These are phyloP conservation scores for Schizothorax lantsangensis DNA, from an alignment of 2,797 vertebrate species.

Conservation along the genomic window DNA sequence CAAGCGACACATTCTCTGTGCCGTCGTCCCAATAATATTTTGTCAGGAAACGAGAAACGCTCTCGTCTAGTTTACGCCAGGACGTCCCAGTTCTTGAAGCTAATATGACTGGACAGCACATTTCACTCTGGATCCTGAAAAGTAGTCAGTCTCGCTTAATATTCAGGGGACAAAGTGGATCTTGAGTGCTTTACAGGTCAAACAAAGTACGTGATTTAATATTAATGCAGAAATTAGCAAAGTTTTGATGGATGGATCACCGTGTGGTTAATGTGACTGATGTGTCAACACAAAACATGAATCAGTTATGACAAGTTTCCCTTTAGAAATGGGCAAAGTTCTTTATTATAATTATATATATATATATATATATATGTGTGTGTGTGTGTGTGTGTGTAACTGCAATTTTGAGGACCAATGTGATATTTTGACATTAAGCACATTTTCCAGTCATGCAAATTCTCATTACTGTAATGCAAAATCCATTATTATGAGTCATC, in stretches of 20 bases:
- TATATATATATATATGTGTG: too few species aligned
- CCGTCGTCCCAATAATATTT: background rate
- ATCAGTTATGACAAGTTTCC: background rate
- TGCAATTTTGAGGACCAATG: background rate
- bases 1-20: background rate
- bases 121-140: slow-evolving; percentile 33
- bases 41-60: slow-evolving; percentile 4
- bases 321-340: background rate
- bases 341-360: background rate
- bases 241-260: background rate
- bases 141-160: background rate
- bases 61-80: background rate
- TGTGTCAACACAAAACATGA: background rate
- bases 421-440: background rate
- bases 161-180: slow-evolving; percentile 35
- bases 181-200: slow-evolving; percentile 24
- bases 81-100: background rate
- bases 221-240: background rate
- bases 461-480: background rate
- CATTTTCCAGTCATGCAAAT: background rate
- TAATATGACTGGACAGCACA: slow-evolving; percentile 26
- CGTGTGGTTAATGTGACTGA: background rate
- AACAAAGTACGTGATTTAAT: background rate
- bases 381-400: too few species aligned
- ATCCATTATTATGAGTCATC: background rate